These are phyloP conservation scores for Antigone vipio DNA, from an alignment of 2,113 vertebrate genomes.

Conservation along the genomic window DNA sequence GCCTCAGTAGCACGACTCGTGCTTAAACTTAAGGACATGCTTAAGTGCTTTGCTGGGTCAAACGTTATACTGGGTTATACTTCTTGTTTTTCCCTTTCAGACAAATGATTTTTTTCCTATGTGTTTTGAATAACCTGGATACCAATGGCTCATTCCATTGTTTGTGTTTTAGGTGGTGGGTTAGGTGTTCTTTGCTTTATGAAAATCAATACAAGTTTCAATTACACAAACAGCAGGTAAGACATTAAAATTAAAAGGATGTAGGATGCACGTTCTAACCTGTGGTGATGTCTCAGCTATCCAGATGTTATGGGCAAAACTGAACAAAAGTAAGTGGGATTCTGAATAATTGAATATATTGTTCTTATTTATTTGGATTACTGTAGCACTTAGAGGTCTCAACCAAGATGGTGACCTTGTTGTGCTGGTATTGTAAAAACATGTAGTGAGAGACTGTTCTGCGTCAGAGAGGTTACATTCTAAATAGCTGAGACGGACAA, in stretches of 20 bases:
- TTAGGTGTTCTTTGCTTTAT: constrained; percentile 10
- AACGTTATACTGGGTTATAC: not conserved
- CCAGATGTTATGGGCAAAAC: constrained; percentile 35
- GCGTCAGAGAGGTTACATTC: constrained; percentile 61
- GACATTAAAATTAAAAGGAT: constrained; percentile 30
- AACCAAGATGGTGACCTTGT: constrained; percentile 65
- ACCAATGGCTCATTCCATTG: not conserved
- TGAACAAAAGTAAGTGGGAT: constrained; percentile 55
- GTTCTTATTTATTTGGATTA: constrained; percentile 67
- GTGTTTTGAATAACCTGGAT: not conserved
- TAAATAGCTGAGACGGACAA: constrained; percentile 61
- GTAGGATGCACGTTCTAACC: not conserved
- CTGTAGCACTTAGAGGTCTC: constrained; percentile 61
- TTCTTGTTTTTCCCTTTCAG: constrained; percentile 29
- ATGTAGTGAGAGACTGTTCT: constrained; percentile 64
- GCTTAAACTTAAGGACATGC: not conserved
- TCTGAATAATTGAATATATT: constrained; percentile 68
- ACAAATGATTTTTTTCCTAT: not conserved
- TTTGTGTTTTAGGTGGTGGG: not conserved
- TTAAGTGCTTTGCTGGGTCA: constrained; percentile 20
- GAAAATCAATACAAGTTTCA: constrained; percentile 48
- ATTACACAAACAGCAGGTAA: constrained; percentile 12
- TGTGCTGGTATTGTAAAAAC: constrained; percentile 66
- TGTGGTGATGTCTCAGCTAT: constrained; percentile 2
- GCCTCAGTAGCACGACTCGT: not conserved